Evolutionary conservation across 2,797 vertebrate genomes (phyloP).

Genomic region (Gobionotothen gibberifrons): DNA sequence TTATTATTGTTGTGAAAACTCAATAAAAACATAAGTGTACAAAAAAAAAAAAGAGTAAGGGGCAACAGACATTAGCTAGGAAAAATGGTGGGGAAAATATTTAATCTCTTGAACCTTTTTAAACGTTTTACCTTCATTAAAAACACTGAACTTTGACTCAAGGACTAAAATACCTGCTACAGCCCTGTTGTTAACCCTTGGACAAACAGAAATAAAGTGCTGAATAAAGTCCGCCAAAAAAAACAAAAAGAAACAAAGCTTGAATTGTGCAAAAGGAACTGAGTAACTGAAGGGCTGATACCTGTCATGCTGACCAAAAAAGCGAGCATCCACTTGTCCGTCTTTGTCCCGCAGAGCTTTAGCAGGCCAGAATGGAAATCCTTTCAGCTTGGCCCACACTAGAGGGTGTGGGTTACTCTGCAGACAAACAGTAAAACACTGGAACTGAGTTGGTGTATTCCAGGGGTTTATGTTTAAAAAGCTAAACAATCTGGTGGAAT

Average conservation of each 20-base stretch:
- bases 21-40: too few relatives aligned
- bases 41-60: too few relatives aligned
- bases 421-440: constrained; percentile 65
- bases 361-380: constrained; percentile 99
- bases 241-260: constrained; percentile 11
- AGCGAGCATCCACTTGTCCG: constrained; percentile 97
- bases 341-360: constrained; percentile 99
- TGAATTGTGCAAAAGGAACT: neutral
- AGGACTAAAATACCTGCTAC: too few relatives aligned
- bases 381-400: constrained; percentile 99
- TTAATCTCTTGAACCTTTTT: too few relatives aligned
- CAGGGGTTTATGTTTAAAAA: constrained; percentile 26
- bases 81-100: too few relatives aligned
- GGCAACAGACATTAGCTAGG: too few relatives aligned
- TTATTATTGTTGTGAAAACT: too few relatives aligned
- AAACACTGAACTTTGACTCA: too few relatives aligned
- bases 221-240: too few relatives aligned
- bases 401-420: constrained; percentile 98
- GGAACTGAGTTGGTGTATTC: constrained; percentile 28
- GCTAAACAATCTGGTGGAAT: constrained; percentile 23
- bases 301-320: constrained; percentile 99
- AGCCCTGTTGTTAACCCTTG: too few relatives aligned
- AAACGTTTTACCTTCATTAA: too few relatives aligned
- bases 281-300: constrained; percentile 60
- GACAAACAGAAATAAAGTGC: too few relatives aligned